Conservation (phyloP, 2,113 vertebrate genomes). For the Typhlomys cinereus region DNA sequence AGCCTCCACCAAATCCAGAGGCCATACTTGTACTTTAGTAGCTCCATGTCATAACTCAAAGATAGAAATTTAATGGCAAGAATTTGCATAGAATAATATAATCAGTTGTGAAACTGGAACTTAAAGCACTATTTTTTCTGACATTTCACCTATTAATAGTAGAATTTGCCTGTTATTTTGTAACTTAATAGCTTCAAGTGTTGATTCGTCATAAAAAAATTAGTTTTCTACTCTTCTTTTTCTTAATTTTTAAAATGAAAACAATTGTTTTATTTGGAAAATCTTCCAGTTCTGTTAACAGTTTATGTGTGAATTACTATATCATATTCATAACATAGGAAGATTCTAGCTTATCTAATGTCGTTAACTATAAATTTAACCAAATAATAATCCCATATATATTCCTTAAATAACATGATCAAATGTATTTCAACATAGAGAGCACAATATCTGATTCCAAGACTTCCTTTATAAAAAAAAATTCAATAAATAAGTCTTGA, state of each 20-base stretch:
- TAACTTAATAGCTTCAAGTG: not conserved
- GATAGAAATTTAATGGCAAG: not conserved
- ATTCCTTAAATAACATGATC: not conserved
- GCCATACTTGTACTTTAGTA: not conserved
- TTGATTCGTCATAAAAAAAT: not conserved
- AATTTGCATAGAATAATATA: not conserved
- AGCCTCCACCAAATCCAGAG: not conserved
- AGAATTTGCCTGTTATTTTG: not conserved
- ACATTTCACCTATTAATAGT: not conserved
- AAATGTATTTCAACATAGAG: slow-evolving; percentile 10
- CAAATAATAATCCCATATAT: not conserved
- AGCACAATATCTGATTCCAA: not conserved
- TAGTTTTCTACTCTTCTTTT: not conserved
- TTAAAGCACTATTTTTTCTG: not conserved
- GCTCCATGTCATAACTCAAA: not conserved
- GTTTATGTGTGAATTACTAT: not conserved
- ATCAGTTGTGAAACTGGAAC: not conserved
- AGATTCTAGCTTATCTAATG: not conserved
- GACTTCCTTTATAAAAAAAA: slow-evolving; percentile 29
- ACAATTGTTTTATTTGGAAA: slow-evolving; percentile 39
- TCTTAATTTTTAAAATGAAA: slow-evolving; percentile 46
- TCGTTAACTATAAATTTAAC: slow-evolving; percentile 8
- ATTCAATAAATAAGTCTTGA: not conserved
- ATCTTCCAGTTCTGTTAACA: not conserved
- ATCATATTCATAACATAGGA: not conserved